These are phyloP conservation scores for Trachelus iudaicus DNA, from an alignment of 2,888 invertebrate genomes.

Conservation along the genomic window DNA sequence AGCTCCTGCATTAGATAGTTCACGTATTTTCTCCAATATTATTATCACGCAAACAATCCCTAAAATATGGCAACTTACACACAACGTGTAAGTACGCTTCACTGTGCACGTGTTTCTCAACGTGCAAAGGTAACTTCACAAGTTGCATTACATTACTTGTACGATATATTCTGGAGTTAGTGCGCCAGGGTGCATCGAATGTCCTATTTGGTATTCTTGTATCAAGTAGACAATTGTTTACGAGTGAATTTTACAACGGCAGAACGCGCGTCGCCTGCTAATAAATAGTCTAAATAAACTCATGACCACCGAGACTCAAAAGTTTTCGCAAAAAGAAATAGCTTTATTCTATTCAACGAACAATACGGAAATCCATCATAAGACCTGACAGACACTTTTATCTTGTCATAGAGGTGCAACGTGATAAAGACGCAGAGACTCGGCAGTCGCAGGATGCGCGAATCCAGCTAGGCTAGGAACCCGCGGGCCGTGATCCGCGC, in stretches of 20 bases:
- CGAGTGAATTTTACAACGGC: not conserved
- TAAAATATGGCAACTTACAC: not conserved
- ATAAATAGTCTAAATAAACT: not conserved
- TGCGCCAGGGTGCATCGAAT: not conserved
- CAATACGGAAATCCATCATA: not conserved
- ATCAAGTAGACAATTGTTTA: not conserved
- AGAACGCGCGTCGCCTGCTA: not conserved
- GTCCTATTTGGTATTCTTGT: not conserved
- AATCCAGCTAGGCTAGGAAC: constrained; percentile 31
- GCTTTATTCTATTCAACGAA: not conserved
- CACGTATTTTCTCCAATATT: not conserved
- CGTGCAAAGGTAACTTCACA: not conserved
- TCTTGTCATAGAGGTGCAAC: not conserved
- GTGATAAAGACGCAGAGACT: not conserved
- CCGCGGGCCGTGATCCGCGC: constrained; percentile 58
- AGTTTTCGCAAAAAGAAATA: not conserved
- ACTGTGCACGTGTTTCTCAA: not conserved
- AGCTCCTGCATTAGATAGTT: not conserved
- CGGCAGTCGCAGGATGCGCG: constrained; percentile 6
- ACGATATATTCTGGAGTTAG: not conserved
- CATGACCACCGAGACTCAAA: not conserved
- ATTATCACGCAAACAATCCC: not conserved
- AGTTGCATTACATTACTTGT: not conserved
- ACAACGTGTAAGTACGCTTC: not conserved
- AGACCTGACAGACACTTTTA: not conserved